Base-by-base conservation (phyloP, 2,888 invertebrate species). In the Mellilla xanthometata region DNA sequence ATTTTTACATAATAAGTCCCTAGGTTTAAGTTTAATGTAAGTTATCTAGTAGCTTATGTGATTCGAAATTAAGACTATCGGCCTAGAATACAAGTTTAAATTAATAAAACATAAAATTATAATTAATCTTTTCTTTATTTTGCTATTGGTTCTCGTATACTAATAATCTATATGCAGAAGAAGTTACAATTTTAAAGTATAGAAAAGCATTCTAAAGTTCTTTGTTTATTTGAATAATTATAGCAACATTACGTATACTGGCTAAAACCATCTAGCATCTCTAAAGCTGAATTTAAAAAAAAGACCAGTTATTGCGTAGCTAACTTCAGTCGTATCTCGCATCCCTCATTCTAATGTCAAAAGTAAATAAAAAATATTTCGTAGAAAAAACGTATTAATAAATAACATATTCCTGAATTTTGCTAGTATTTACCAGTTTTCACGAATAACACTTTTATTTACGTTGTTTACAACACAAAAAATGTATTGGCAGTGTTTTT, bases 291-390 rank as follows among this genome's bases (percentile, higher is more conserved):
- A 15, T 27, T 10, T 31, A 12, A 39, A 24, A 27, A 12, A 24
- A 30, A 7, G 40, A 39, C 22, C 29, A 28, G 15, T 5, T 19
- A 19, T 6, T n/a, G n/a, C n/a, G n/a, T n/a, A 19, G 42, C 69
- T 62, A 71, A 68, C 72, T 79, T 81, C 80, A 68, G 42, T 60
- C 49, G 29, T 49, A 53, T 68, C 56, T 60, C 67, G 68, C 75
- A 81, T 76, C 67, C 68, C 70, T 69, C 61, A 63, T 71, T 61
- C 65, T 72, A 79, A 80, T 82, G 87, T 87, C 86, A 87, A 81
- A n/a, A 82, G 78, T 78, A 83, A 84, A 82, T 81, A 81, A 68
- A 73, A 78, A 76, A 78, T 58, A 54, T 52, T 53, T 49, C 46
- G 46, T 40, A 50, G 27, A 41, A 48, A 49, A 54, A 48, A 34